Evolutionary conservation across 2,797 vertebrate species (phyloP).

Genomic region (Eulemur mongoz): DNA sequence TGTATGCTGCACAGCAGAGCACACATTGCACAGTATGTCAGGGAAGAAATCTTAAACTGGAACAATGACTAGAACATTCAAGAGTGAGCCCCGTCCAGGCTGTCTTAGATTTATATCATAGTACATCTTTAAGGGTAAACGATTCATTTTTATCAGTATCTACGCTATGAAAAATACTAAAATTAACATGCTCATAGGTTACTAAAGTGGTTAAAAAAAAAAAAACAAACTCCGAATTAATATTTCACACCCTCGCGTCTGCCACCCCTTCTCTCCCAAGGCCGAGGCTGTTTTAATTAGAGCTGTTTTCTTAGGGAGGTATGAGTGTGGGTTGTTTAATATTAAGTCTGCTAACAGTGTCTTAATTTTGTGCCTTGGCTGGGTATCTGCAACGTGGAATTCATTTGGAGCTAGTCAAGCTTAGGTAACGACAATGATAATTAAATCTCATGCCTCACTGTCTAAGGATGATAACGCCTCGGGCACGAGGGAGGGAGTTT

Average conservation of each 20-base stretch:
- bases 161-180: not conserved
- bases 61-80: not conserved
- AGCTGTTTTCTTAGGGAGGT: not conserved
- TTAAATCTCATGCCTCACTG: constrained; percentile 57
- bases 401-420: constrained; percentile 55
- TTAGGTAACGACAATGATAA: constrained; percentile 36
- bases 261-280: not conserved
- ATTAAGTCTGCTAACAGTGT: not conserved
- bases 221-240: not conserved
- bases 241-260: not conserved
- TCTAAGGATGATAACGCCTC: constrained; percentile 15
- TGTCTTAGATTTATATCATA: rapidly evolving
- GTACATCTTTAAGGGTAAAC: not conserved
- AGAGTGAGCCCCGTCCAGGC: not conserved
- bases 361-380: constrained; percentile 29
- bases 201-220: not conserved
- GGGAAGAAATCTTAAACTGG: not conserved
- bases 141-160: not conserved
- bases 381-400: not conserved
- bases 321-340: not conserved
- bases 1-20: too few relatives aligned
- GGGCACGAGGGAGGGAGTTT: not conserved
- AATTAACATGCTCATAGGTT: not conserved
- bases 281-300: not conserved
- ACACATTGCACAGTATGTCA: rapidly evolving